Evolutionary conservation across 2,888 invertebrate genomes (phyloP).

Genomic region (Coenonympha glycerion): DNA sequence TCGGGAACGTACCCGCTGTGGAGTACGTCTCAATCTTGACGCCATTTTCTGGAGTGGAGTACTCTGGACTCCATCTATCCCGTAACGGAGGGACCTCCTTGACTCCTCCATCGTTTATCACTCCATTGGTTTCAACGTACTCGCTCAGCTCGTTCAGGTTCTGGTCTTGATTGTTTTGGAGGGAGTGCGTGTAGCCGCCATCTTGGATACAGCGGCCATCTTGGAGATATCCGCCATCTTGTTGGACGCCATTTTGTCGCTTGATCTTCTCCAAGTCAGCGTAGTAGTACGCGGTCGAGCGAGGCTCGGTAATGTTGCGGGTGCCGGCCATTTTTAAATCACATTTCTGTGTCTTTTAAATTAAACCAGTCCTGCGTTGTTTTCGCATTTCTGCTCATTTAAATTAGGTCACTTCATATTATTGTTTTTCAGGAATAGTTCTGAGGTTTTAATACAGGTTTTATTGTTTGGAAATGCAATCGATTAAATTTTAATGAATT

Average conservation of each 20-base stretch:
- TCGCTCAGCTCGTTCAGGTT: constrained; percentile 70
- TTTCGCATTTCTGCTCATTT: not conserved
- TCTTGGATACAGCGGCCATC: constrained; percentile 33
- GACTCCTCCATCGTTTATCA: constrained; percentile 52
- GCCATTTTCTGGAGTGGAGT: constrained; percentile 50
- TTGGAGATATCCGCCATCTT: constrained; percentile 19
- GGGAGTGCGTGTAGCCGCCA: not conserved
- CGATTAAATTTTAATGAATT: not conserved
- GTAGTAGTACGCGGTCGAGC: constrained; percentile 77
- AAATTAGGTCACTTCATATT: not conserved
- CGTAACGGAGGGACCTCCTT: constrained; percentile 55
- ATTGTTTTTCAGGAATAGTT: not conserved
- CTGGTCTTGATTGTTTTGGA: constrained; percentile 34
- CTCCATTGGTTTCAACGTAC: constrained; percentile 53
- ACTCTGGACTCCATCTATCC: constrained; percentile 55
- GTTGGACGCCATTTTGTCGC: constrained; percentile 40
- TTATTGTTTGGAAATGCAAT: not conserved
- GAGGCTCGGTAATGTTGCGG: constrained; percentile 68
- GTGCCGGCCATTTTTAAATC: constrained; percentile 45
- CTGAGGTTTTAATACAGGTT: not conserved
- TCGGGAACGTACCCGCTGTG: constrained; percentile 68
- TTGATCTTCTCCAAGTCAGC: constrained; percentile 76
- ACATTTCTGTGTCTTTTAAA: constrained; percentile 35
- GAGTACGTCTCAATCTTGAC: constrained; percentile 59
- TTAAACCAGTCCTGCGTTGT: constrained; percentile 16